Evolutionary conservation across 2,888 invertebrate species (phyloP).

Genomic region (Morinoia aosen): DNA sequence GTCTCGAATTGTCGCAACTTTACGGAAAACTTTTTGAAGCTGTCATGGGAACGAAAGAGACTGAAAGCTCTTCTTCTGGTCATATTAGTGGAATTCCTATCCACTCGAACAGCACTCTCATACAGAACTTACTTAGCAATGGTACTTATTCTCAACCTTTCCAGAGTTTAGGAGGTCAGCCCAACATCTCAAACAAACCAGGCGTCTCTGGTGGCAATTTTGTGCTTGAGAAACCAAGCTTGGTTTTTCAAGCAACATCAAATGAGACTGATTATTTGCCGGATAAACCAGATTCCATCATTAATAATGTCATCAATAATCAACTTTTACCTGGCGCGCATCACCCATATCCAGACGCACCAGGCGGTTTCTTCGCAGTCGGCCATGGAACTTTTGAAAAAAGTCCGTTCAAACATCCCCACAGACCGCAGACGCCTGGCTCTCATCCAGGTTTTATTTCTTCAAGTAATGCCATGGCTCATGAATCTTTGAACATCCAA

Average conservation of each 20-base stretch:
- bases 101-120: background rate
- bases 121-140: background rate
- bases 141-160: background rate
- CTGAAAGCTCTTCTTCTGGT: background rate
- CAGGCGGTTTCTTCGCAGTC: background rate
- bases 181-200: background rate
- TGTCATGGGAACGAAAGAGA: background rate
- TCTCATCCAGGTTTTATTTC: background rate
- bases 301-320: background rate
- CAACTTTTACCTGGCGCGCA: background rate
- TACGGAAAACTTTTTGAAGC: slow-evolving; percentile 25
- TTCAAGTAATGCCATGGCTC: background rate
- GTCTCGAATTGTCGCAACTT: slow-evolving; percentile 24
- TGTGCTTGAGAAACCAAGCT: background rate
- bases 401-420: background rate
- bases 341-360: background rate
- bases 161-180: background rate
- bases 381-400: slow-evolving; percentile 16
- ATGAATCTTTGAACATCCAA: background rate
- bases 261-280: background rate
- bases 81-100: slow-evolving; percentile 25
- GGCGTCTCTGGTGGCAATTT: background rate
- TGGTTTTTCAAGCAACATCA: background rate
- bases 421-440: background rate
- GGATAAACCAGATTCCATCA: background rate